Evolutionary conservation across 2,113 vertebrate species (phyloP).

Genomic region (Neodontobutis hainanensis): DNA sequence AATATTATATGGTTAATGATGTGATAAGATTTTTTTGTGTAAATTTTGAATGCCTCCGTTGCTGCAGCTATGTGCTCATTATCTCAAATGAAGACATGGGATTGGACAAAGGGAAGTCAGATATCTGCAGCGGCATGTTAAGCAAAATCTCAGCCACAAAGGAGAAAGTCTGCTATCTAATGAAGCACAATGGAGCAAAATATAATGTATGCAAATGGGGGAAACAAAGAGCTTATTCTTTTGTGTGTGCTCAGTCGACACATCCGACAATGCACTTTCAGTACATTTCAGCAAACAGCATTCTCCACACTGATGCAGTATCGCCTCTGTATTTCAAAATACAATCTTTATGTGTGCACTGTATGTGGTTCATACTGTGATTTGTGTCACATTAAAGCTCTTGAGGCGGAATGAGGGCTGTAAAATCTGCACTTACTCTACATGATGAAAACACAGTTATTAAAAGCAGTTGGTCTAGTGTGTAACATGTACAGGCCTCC

Average conservation of each 20-base stretch:
- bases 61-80: constrained; percentile 48
- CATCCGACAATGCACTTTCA: constrained; percentile 40
- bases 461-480: constrained; percentile 37
- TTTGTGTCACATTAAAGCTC: constrained; percentile 11
- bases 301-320: constrained; percentile 13
- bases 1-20: neutral
- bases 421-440: constrained; percentile 15
- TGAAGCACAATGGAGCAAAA: constrained; percentile 69
- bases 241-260: constrained; percentile 59
- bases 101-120: constrained; percentile 63
- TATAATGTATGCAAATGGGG: constrained; percentile 80
- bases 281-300: constrained; percentile 24
- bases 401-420: constrained; percentile 4
- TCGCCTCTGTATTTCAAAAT: constrained; percentile 12
- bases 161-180: constrained; percentile 73
- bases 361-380: constrained; percentile 8
- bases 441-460: constrained; percentile 19
- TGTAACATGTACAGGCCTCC: constrained; percentile 20
- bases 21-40: neutral
- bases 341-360: neutral
- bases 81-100: constrained; percentile 60
- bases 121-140: constrained; percentile 62
- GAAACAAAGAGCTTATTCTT: constrained; percentile 72
- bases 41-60: constrained; percentile 21
- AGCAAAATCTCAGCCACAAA: constrained; percentile 67